A percentile compares a stretch with the other conserved stretches of the same genome.
phyloP scores from a whole-genome alignment of 2,797 vertebrate species.

The Adrianichthys oophorus region DNA sequence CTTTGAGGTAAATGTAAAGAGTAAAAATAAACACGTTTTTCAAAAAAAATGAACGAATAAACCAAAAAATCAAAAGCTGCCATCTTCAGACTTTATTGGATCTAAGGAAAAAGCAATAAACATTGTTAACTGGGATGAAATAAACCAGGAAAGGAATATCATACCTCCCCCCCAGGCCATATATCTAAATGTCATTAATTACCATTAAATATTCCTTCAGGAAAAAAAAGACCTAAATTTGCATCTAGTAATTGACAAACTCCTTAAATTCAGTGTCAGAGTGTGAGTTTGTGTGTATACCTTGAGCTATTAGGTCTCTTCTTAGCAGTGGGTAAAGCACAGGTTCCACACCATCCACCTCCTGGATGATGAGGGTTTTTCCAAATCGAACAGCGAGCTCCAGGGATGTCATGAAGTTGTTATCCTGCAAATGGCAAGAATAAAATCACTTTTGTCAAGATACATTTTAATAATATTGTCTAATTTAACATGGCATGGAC shows the following conservation, averaged over 20 bases:
- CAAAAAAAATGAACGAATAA: too few relatives aligned
- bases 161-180: too few relatives aligned
- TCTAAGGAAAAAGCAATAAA: too few relatives aligned
- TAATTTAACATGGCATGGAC: too few relatives aligned
- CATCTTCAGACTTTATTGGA: too few relatives aligned
- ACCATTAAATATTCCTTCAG: neutral
- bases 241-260: conserved; percentile 1
- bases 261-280: neutral
- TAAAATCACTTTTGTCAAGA: neutral
- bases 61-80: too few relatives aligned
- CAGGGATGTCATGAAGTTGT: conserved; percentile 90
- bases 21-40: too few relatives aligned
- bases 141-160: too few relatives aligned
- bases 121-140: too few relatives aligned
- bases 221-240: neutral
- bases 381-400: conserved; percentile 96
- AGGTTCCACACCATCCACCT: conserved; percentile 94
- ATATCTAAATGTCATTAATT: too few relatives aligned
- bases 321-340: conserved; percentile 92
- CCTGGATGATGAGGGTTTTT: conserved; percentile 96
- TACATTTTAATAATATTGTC: neutral
- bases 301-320: conserved; percentile 91
- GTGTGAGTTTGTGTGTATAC: conserved; percentile 64
- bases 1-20: too few relatives aligned
- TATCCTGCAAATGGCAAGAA: conserved; percentile 76